Evolutionary conservation across 2,888 invertebrate genomes (phyloP).

Genomic region (Hecatera dysodea): DNA sequence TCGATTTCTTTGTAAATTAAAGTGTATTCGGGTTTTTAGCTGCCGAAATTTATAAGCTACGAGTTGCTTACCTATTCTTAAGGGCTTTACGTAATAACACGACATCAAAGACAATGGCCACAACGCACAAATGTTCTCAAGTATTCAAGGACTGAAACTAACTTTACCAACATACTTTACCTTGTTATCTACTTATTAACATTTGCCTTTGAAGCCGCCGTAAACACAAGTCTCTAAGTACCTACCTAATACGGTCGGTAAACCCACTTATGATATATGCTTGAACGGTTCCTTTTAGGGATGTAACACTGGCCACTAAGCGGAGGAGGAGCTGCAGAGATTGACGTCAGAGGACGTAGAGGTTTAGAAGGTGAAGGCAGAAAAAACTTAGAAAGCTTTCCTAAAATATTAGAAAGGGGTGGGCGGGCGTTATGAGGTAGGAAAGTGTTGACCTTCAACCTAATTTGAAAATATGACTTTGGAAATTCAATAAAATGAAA

Average conservation of each 20-base stretch:
- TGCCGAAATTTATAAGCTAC: no score
- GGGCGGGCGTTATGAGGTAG: no score
- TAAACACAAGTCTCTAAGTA: conserved; percentile 21
- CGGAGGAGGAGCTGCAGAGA: not conserved
- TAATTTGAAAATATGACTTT: no score
- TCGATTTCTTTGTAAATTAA: not conserved
- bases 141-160: conserved; percentile 8
- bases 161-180: conserved; percentile 6
- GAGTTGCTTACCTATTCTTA: no score
- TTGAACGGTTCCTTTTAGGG: not conserved
- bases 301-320: not conserved
- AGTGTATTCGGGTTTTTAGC: not conserved
- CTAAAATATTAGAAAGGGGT: not conserved
- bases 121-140: not conserved
- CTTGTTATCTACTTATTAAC: conserved; percentile 25
- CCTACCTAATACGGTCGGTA: conserved; percentile 16
- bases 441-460: no score
- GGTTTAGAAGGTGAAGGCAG: not conserved
- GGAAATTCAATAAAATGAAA: no score
- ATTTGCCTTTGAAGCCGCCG: conserved; percentile 38
- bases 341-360: not conserved
- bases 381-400: not conserved
- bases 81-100: no score
- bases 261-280: conserved; percentile 8
- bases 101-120: not conserved